Evolutionary conservation across 2,113 vertebrate genomes (phyloP).

Genomic region (Aptenodytes forsteri): DNA sequence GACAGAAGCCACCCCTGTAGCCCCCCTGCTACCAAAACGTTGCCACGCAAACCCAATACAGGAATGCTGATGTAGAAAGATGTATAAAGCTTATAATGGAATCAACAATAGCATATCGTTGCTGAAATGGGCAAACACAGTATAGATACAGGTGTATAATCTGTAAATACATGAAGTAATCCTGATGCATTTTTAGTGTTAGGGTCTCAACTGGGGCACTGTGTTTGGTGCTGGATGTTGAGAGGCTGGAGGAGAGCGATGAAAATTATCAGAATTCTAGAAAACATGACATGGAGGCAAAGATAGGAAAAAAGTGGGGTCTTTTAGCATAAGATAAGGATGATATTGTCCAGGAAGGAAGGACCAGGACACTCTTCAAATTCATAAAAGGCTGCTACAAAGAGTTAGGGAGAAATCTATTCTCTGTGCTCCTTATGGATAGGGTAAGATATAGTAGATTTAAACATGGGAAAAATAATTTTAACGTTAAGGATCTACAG

Average conservation of each 20-base stretch:
- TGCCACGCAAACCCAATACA: no score
- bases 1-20: no score
- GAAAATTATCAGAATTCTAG: neutral
- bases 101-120: neutral
- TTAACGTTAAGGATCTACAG: neutral
- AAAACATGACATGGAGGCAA: neutral
- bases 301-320: neutral
- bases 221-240: neutral
- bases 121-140: neutral
- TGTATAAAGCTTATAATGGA: neutral
- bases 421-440: neutral
- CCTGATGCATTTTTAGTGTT: neutral
- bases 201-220: neutral
- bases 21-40: no score
- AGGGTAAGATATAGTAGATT: neutral
- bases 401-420: neutral
- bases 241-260: neutral
- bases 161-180: neutral
- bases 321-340: neutral
- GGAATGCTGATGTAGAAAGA: neutral
- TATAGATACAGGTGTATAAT: neutral
- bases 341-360: neutral
- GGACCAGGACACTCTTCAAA: neutral
- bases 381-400: neutral
- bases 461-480: neutral